Base-by-base conservation (phyloP, 2,113 vertebrate species). In the Speoplatyrhinus poulsoni region DNA sequence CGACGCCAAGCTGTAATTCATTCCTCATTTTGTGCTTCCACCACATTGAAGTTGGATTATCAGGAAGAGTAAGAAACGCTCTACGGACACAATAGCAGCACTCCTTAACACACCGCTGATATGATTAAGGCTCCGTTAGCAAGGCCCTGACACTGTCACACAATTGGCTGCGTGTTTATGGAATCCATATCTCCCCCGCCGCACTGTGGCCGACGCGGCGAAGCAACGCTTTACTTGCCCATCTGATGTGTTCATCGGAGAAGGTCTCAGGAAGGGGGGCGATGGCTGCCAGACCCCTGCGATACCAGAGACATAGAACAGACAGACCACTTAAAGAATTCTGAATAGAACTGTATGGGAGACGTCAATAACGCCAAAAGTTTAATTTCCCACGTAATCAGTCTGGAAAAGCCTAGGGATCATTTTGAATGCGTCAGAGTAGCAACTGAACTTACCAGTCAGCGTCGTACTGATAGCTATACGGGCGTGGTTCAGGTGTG, bases 51-150 rank as follows among this genome's bases (percentile, higher is more conserved):
- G 60, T 56, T 1, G 76, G 80, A 85, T 87, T 83, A 87, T 82
- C 79, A 65, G 49, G 10, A 7, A 73, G 65, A 79, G 75, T 73
- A 76, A 85, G 85, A 5, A 78, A 88, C 75, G 73, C 74, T 65
- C 70, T 65, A 53, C 71, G 67, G 85, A 77, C 73, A 82, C 78
- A 82, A 82, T 75, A 57, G 69, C 53, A 46, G 60, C 59, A 48
- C 69, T 69, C 75, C 84, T 83, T 82, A 26, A 82, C 82, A 86
- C 67, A 81, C 77, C 81, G 71, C 79, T 87, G 78, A 83, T 81
- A 72, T 86, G 81, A 82, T 86, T 81, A 73, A 76, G 68, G 72
- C 52, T 70, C 57, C 68, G n/a, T 78, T 80, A 70, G 70, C 64
- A 67, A 56, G 66, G 53, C 36, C 33, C 69, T 65, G n/a, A 81